Percentiles rank a stretch among this genome's conserved stretches.
Conservation (phyloP, 92 coral and sea anemone genomes). For the Epizoanthus rinbou region DNA sequence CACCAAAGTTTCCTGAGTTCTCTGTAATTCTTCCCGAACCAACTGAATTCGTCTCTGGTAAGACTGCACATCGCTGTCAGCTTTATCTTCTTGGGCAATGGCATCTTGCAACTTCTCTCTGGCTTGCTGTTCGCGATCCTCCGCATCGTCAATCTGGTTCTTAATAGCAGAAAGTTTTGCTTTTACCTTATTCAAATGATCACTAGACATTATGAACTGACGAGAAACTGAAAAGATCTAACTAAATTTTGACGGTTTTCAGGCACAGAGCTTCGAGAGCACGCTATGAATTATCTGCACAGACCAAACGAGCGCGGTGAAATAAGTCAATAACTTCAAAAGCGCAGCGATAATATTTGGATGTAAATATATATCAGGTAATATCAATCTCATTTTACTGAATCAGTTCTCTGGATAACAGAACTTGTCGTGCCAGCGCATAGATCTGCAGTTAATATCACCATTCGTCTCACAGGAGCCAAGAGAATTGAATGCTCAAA, state of each 20-base stretch:
- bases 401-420: slow-evolving; percentile 18
- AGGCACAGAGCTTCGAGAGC: slow-evolving; percentile 10
- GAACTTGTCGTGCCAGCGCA: background rate
- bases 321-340: slow-evolving; percentile 23
- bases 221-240: background rate
- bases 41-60: slow-evolving; percentile 76
- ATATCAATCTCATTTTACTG: slow-evolving; percentile 28
- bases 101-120: slow-evolving; percentile 67
- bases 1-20: slow-evolving; percentile 45
- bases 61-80: slow-evolving; percentile 76
- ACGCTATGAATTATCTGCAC: background rate
- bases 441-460: background rate
- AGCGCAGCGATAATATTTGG: slow-evolving; percentile 25
- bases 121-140: slow-evolving; percentile 75
- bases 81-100: slow-evolving; percentile 67
- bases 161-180: slow-evolving; percentile 71
- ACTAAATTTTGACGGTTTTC: slow-evolving; percentile 8
- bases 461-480: background rate
- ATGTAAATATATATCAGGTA: background rate
- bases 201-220: slow-evolving; percentile 45
- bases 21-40: slow-evolving; percentile 54
- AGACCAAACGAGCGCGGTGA: slow-evolving; percentile 1
- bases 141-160: slow-evolving; percentile 81
- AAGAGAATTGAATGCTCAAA: background rate
- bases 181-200: slow-evolving; percentile 68